A percentile compares a stretch with the other conserved stretches of the same genome.
phyloP scores from a whole-genome alignment of 1,140 invertebrate genomes.

The Paraescarpia echinospica region DNA sequence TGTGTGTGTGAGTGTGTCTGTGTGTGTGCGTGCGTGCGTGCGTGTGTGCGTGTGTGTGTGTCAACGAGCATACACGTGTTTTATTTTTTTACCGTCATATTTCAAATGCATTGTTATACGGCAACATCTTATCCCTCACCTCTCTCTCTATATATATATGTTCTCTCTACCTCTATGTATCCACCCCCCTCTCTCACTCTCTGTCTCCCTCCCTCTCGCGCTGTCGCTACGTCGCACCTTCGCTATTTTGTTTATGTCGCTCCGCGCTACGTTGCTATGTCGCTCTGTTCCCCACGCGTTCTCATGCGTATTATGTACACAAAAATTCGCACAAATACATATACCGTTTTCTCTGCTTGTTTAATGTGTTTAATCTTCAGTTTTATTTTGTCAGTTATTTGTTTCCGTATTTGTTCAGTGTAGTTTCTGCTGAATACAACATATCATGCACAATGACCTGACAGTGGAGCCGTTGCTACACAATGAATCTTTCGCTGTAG shows the following conservation, averaged over 20 bases:
- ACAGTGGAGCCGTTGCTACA: neutral
- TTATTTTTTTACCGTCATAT: too few species aligned
- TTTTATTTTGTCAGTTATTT: neutral
- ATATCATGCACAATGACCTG: neutral
- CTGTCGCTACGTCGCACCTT: too few species aligned
- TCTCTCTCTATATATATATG: too few species aligned
- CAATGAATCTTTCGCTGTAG: neutral
- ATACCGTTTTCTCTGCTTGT: neutral
- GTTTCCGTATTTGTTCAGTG: neutral
- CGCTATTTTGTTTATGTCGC: too few species aligned
- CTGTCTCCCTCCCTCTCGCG: too few species aligned
- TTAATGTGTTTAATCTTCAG: neutral
- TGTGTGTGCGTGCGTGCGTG: neutral
- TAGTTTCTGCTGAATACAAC: neutral
- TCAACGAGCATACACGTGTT: neutral
- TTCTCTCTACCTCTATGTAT: too few species aligned
- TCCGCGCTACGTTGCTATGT: too few species aligned
- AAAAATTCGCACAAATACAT: neutral
- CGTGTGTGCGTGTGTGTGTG: neutral
- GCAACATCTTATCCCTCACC: too few species aligned
- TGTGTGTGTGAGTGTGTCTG: neutral
- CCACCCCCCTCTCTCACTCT: too few species aligned
- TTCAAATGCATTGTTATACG: too few species aligned
- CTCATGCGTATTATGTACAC: too few species aligned
- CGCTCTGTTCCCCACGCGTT: too few species aligned